Evolutionary conservation across 2,113 vertebrate species (phyloP).

Genomic region (Zosterops borbonicus): DNA sequence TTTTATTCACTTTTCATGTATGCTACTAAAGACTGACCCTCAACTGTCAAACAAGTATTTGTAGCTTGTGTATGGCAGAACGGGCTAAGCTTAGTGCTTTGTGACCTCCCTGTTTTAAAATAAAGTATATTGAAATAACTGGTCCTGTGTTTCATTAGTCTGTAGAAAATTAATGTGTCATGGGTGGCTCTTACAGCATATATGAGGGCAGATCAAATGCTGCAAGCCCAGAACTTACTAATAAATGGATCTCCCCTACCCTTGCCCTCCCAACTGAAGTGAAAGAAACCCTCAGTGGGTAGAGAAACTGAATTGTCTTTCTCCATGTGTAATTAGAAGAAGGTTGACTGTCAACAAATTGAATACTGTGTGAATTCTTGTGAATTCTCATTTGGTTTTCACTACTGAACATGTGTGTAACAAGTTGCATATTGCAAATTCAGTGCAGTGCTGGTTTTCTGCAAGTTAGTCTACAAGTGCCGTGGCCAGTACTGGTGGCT

Average conservation of each 20-base stretch:
- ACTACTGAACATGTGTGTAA: not conserved
- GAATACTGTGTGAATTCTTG: not conserved
- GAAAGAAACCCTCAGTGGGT: not conserved
- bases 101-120: slow-evolving; percentile 77
- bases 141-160: not conserved
- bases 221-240: not conserved
- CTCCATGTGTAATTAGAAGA: not conserved
- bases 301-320: not conserved
- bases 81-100: slow-evolving; percentile 60
- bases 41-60: slow-evolving; percentile 77
- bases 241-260: not conserved
- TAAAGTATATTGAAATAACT: slow-evolving; percentile 79
- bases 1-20: slow-evolving; percentile 81
- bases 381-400: not conserved
- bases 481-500: not conserved
- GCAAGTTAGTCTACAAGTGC: not conserved
- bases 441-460: not conserved
- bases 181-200: not conserved
- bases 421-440: not conserved
- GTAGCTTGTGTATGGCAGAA: slow-evolving; percentile 79
- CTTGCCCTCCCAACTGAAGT: not conserved
- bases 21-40: slow-evolving; percentile 70
- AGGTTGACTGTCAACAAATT: not conserved
- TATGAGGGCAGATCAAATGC: not conserved
- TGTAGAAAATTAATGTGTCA: not conserved